Conservation (phyloP, 1,140 invertebrate species). For the Cydia fagiglandana region DNA sequence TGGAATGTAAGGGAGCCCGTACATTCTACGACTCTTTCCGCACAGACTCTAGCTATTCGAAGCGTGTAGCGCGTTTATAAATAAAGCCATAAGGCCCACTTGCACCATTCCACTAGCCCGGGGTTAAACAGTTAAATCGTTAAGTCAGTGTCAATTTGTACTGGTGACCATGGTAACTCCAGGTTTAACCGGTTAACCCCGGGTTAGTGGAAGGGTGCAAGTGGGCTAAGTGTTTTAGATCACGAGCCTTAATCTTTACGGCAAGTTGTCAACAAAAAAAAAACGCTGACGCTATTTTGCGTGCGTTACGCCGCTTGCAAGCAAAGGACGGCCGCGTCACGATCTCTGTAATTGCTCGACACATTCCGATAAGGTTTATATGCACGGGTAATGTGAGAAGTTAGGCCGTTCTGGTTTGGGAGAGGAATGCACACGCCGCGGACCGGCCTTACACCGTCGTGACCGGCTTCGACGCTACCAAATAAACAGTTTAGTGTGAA, state of each 20-base stretch:
- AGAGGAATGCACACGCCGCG: conserved; percentile 3
- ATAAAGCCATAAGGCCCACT: too few species aligned
- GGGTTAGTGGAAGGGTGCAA: too few species aligned
- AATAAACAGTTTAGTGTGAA: background rate
- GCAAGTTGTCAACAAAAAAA: conserved; percentile 28
- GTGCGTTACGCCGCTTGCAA: conserved; percentile 33
- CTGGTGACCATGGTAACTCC: too few species aligned
- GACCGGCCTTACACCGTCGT: conserved; percentile 21
- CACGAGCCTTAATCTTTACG: background rate
- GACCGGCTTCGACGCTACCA: background rate
- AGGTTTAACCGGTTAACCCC: too few species aligned
- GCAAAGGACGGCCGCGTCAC: conserved; percentile 47
- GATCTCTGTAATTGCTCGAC: conserved; percentile 36
- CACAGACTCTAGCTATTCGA: too few species aligned
- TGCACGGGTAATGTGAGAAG: background rate
- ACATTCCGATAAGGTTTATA: conserved; percentile 32
- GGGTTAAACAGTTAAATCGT: too few species aligned
- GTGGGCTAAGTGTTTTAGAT: background rate
- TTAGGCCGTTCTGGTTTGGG: background rate
- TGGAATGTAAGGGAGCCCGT: too few species aligned
- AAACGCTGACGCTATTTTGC: conserved; percentile 39
- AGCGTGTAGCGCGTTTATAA: too few species aligned
- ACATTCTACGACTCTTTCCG: too few species aligned
- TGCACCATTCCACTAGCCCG: too few species aligned
- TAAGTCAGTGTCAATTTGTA: too few species aligned